These are phyloP conservation scores for Zhuqinia jingwanae DNA, from an alignment of 2,888 invertebrate species.

Conservation along the genomic window DNA sequence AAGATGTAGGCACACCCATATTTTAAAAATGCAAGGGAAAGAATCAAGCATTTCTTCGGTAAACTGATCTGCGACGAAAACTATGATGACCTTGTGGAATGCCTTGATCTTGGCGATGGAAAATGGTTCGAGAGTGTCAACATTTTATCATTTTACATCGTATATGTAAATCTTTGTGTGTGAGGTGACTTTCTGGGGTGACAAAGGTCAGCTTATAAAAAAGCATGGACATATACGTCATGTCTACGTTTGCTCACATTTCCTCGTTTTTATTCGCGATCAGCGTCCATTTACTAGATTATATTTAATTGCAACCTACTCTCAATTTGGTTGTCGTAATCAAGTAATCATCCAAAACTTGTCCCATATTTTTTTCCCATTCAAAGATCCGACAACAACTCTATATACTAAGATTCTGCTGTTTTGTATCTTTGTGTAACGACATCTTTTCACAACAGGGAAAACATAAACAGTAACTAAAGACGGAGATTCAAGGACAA, in stretches of 20 bases:
- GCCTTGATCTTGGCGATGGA: slow-evolving; percentile 21
- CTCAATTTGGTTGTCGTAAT: no score
- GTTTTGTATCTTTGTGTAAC: no score
- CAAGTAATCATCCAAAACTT: background rate
- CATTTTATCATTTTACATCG: background rate
- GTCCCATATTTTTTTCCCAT: no score
- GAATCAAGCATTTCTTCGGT: background rate
- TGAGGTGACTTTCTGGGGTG: background rate
- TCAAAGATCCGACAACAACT: no score
- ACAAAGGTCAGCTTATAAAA: no score
- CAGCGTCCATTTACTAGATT: no score
- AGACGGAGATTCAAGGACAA: no score
- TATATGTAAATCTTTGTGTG: background rate
- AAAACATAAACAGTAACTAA: no score
- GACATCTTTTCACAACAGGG: no score
- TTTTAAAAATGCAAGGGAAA: background rate
- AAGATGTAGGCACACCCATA: background rate
- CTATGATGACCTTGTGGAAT: slow-evolving; percentile 38
- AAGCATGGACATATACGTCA: no score
- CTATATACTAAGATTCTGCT: no score
- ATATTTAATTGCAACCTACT: no score
- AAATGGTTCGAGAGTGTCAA: background rate
- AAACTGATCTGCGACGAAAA: slow-evolving; percentile 11
- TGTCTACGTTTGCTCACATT: background rate
- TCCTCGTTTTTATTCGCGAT: slow-evolving; percentile 17